These are phyloP conservation scores for Acanthis flammea DNA, from an alignment of 2,797 vertebrate species.

Conservation along the genomic window DNA sequence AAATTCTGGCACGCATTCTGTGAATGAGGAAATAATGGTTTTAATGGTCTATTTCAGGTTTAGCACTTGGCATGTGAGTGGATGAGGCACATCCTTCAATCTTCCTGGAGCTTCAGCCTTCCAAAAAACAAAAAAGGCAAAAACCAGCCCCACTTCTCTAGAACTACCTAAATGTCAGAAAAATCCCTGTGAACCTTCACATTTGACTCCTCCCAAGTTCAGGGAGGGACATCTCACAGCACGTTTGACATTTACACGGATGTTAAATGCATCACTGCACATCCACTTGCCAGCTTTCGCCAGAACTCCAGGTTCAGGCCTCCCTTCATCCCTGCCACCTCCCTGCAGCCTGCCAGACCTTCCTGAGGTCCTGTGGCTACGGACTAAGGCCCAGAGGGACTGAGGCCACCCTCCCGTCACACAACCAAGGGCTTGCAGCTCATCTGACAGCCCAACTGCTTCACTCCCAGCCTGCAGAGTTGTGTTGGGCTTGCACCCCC, in stretches of 20 bases:
- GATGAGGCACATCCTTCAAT: neutral
- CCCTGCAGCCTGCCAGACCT: neutral
- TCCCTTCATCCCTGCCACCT: neutral
- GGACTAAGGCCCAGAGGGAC: neutral
- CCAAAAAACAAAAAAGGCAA: neutral
- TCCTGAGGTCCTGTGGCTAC: neutral
- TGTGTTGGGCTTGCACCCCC: neutral
- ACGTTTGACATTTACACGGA: neutral
- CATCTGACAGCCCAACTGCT: rapidly evolving
- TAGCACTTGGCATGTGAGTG: neutral
- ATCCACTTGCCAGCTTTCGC: neutral
- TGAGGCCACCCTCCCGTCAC: neutral
- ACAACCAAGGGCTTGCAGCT: neutral
- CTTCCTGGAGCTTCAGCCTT: neutral
- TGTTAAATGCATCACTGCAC: rapidly evolving
- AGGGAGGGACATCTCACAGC: neutral
- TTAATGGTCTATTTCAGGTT: neutral
- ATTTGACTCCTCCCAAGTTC: neutral
- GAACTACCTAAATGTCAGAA: neutral
- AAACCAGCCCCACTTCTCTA: neutral
- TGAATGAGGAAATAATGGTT: neutral
- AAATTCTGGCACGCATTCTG: neutral
- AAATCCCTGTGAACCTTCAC: neutral
- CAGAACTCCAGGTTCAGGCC: neutral
- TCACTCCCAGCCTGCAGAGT: neutral